Percentiles rank a stretch among this genome's conserved stretches.
Evolutionary conservation across 2,888 invertebrate genomes (phyloP).

Genomic region (Cantharis lateralis): DNA sequence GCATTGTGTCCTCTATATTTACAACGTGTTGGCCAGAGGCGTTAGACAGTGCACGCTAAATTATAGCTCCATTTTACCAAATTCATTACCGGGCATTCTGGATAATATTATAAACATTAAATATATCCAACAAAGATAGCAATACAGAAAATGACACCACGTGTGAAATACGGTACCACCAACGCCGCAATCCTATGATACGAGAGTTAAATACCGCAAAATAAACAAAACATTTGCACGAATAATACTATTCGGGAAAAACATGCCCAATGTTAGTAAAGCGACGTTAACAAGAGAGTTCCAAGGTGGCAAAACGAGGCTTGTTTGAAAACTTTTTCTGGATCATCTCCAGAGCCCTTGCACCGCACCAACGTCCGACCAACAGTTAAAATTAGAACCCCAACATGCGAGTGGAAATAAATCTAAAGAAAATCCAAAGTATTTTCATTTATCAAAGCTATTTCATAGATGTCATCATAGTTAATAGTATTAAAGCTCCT

Average conservation of each 20-base stretch:
- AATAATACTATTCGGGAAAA: neutral
- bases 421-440: neutral
- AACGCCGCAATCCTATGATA: constrained; percentile 34
- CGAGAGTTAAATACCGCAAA: constrained; percentile 48
- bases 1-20: constrained; percentile 20
- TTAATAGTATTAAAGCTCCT: constrained; percentile 34
- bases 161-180: constrained; percentile 40
- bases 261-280: neutral
- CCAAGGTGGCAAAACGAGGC: neutral
- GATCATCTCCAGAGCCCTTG: neutral
- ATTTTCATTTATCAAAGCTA: constrained; percentile 9
- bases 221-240: neutral
- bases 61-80: constrained; percentile 49
- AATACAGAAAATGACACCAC: constrained; percentile 41
- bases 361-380: neutral
- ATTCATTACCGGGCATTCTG: constrained; percentile 42
- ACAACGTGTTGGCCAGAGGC: constrained; percentile 48
- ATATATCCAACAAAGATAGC: constrained; percentile 38
- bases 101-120: constrained; percentile 33
- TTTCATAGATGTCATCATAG: constrained; percentile 29
- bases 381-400: neutral
- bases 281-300: neutral
- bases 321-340: neutral
- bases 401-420: neutral
- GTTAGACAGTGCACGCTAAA: constrained; percentile 53